Percentiles rank a stretch among this genome's conserved stretches.
phyloP scores from a whole-genome alignment of 2,888 invertebrate species.

The Endotricha flammealis region DNA sequence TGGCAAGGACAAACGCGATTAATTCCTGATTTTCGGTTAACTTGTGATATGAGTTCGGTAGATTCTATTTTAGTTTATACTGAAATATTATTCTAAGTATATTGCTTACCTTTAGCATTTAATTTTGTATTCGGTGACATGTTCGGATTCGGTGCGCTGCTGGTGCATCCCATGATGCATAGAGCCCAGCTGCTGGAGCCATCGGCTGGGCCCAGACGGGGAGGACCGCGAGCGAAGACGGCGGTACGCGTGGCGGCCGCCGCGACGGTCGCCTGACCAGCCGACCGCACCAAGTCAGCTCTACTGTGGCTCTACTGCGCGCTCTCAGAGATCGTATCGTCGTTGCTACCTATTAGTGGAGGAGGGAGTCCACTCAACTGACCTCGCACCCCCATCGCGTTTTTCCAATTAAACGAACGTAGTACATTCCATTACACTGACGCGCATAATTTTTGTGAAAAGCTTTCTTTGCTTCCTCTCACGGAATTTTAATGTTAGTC shows the following conservation, averaged over 20 bases:
- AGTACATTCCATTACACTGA: conserved; percentile 59
- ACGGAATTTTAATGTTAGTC: conserved; percentile 23
- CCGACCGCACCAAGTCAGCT: conserved; percentile 46
- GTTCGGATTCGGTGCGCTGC: conserved; percentile 62
- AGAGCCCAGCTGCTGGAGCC: conserved; percentile 3
- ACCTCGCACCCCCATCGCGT: conserved; percentile 77
- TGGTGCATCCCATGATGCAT: conserved; percentile 68
- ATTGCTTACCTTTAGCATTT: too few relatives aligned
- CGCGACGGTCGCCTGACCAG: conserved; percentile 35
- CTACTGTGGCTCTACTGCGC: conserved; percentile 48
- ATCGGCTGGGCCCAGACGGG: conserved; percentile 18
- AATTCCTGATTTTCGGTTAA: too few relatives aligned
- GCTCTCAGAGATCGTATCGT: conserved; percentile 61
- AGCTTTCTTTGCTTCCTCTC: conserved; percentile 28
- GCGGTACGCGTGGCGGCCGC: conserved; percentile 23
- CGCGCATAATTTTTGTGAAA: conserved; percentile 54
- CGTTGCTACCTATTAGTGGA: conserved; percentile 59
- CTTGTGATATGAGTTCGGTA: too few relatives aligned
- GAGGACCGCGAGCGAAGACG: conserved; percentile 20
- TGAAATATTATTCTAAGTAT: too few relatives aligned
- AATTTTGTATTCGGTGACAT: too few relatives aligned
- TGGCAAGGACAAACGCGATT: too few relatives aligned
- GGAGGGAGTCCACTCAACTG: conserved; percentile 70
- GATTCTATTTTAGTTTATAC: too few relatives aligned
- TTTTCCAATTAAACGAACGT: conserved; percentile 72